Evolutionary conservation across 2,888 invertebrate species (phyloP), one percentile per base, ranked within the genome.

Genomic region (Galerucella pusilla): DNA sequence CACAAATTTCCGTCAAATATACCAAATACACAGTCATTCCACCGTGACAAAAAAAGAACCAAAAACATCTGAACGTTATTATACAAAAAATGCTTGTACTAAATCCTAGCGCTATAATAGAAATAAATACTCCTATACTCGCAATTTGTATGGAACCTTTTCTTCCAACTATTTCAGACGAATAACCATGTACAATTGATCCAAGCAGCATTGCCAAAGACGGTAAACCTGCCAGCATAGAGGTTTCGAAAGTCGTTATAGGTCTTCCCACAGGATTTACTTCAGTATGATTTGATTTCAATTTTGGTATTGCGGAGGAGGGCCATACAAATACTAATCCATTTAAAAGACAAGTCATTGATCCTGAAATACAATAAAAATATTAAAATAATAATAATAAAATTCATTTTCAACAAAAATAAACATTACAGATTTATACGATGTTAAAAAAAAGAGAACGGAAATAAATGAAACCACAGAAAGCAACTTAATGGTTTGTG

Each of bases 271-370:
- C 10, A 6, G 59, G 59, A 59, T 59, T 59, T 16, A 14, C 25
- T 20, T 59, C 25, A 16, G 25, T 20, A 9, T 20, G 11, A 16
- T 59, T 59, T 16, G 59, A 59, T n/a, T 16, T 59, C 10, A 59
- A 5, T 59, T 59, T 59, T n/a, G 59, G 59, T 16, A 59, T 59
- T 16, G 25, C 59, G 7, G 59, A 76, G 11, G 80, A 80, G 0
- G 79, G 75, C 80, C 81, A 82, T 5, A 71, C n/a, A n/a, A 5
- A n/a, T n/a, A 14, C 2, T n/a, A n/a, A 6, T 52, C 52, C 52
- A 52, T n/a, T 52, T 1, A 52, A 5, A 6, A 52, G 1, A 52
- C 52, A n/a, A n/a, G n/a, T n/a, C n/a, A 52, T 52, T 52, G 54
- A 14, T 54, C 54, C 54, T 54, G 7, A 16, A 54, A 54, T 5